Evolutionary conservation across 92 coral and sea anemone species (phyloP), one percentile per base, ranked within the genome.

Genomic region (Virgularia gustaviana): DNA sequence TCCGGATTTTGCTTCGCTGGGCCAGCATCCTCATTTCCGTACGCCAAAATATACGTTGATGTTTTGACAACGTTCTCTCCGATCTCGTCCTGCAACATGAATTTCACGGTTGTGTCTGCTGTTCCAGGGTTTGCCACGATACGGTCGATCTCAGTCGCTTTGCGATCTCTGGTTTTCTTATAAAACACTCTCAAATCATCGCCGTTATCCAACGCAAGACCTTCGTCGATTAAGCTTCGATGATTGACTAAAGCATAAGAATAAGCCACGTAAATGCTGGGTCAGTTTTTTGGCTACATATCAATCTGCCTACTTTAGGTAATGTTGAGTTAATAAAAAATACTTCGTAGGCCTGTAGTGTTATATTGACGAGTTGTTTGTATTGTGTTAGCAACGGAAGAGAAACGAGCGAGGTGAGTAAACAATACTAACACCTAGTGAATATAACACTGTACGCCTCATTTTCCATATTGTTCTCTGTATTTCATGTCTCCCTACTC

Each of bases 181-280:
- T 74, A 84, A 70, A 65, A 80, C 43, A 80, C 74, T 22, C 85
- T 68, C 57, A 84, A 58, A 60, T 84, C 88, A 60, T 84, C 71
- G 18, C 88, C 88, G 47, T 65, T 72, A 19, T 49, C 30, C 15
- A 47, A 63, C 43, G 85, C 82, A 20, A 58, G 30, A 22, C 52
- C 78, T 38, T 44, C 19, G 43, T 84, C 82, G 62, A 84, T 72
- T 9, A 84, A 49, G 5, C 39, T 70, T 33, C 79, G 77, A 60
- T 84, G 88, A 53, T 80, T 75, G 15, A 80, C 88, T 84, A 62
- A 9, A 63, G n/a, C n/a, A n/a, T n/a, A n/a, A n/a, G n/a, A n/a
- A n/a, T n/a, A n/a, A n/a, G n/a, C n/a, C n/a, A n/a, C n/a, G n/a
- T n/a, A n/a, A n/a, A n/a, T n/a, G n/a, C n/a, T n/a, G n/a, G n/a